Base-by-base conservation (phyloP, 2,888 invertebrate species). In the Celastrina argiolus region DNA sequence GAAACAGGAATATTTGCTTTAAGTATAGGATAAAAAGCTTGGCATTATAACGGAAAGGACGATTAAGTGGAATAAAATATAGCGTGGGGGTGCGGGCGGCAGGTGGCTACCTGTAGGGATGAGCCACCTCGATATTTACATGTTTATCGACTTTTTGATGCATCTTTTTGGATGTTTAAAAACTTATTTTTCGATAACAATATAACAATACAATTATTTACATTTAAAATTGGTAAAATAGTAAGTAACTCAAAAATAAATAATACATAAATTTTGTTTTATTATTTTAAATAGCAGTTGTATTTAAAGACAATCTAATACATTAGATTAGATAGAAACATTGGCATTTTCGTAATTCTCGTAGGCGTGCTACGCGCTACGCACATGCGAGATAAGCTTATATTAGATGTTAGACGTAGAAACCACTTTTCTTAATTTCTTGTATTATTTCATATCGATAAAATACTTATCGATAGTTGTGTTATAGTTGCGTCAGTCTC, bases 1-100 rank as follows among this genome's bases (percentile, higher is more conserved):
- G 85, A 83, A 86, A 87, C 85, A 81, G 82, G 86, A 86, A 89
- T 91, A 89, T 89, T 89, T 90, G 87, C 89, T 89, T 88, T 87
- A 83, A 85, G 85, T 83, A 81, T 74, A 81, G 81, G 80, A 84
- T 87, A 88, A 88, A 85, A 89, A 87, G 88, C 86, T 86, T 82
- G 85, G 85, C 84, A 88, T 86, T 84, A 88, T 90, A 90, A 90
- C 90, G 90, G 91, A 90, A 89, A 90, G 81, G 82, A 87, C 89
- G 88, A 90, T 90, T 90, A 90, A 88, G 87, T 87, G 79, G 89
- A 90, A 89, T 91, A 90, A 90, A 89, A 90, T 90, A 88, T 89
- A 88, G 84, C 84, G 86, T 88, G 82, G 87, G 90, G 91, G 89
- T 89, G 89, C 87, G 84, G 84, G 88, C 70, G 86, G 90, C 91